Conservation (phyloP, 64 coral and sea anemone genomes). For the Dendronephthya gigantea region DNA sequence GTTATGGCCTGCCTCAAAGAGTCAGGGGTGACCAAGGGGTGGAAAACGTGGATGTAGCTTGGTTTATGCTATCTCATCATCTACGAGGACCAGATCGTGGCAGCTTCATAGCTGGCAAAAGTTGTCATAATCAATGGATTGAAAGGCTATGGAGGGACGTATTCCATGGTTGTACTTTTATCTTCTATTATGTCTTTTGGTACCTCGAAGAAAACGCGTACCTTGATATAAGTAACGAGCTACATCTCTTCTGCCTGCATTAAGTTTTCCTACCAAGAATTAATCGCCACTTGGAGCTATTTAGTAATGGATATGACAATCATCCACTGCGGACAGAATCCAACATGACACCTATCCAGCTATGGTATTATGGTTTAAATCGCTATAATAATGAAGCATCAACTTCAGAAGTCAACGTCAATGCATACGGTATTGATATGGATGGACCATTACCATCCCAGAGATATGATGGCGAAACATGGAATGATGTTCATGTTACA, state of each 20-base stretch:
- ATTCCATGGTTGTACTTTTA: background rate
- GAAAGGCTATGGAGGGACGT: conserved; percentile 21
- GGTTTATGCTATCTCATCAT: background rate
- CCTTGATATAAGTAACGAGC: conserved; percentile 13
- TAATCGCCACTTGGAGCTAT: conserved; percentile 7
- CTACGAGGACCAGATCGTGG: background rate
- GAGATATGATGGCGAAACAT: background rate
- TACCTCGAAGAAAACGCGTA: background rate
- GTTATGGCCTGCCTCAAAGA: too few species aligned
- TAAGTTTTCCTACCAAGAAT: conserved; percentile 16
- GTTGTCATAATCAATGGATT: conserved; percentile 7
- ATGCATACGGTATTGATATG: background rate
- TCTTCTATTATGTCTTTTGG: conserved; percentile 9
- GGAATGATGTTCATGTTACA: background rate
- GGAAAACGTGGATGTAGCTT: conserved; percentile 13
- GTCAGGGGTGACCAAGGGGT: too few species aligned
- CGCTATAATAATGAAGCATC: too few species aligned
- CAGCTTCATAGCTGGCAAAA: background rate
- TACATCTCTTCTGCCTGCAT: background rate
- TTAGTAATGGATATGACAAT: conserved; percentile 18
- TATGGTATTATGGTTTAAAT: too few species aligned
- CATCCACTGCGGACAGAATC: conserved; percentile 9
- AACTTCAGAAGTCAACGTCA: too few species aligned
- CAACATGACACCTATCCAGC: conserved; percentile 12
- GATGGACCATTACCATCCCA: background rate